Base-by-base conservation (phyloP, 2,797 vertebrate genomes). In the Chromobotia macracanthus region DNA sequence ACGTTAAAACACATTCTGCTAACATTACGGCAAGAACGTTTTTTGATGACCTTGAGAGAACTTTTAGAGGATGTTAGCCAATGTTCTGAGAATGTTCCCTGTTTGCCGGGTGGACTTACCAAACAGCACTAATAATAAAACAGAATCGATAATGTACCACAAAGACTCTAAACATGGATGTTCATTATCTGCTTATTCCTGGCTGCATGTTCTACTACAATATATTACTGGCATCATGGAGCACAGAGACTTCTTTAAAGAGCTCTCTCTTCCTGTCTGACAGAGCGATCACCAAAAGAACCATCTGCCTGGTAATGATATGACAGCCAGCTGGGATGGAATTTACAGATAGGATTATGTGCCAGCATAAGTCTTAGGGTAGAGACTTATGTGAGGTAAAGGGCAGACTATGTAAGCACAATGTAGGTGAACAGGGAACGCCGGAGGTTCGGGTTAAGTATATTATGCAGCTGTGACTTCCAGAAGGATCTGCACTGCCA, bases 401-500 rank as follows among this genome's bases (percentile, higher is more conserved):
- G 21, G 69, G 64, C 50, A 56, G 6, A n/a, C 25, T 21, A 73
- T 68, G 48, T 28, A 35, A 67, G 55, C 68, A 78, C 8, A 35
- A 41, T 68, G 68, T 41, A 44, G 48, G 48, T 61, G 41, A 76
- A 75, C 55, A 23, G 19, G 76, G 71, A 73, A 65, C 1, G n/a
- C 28, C 38, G 60, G 79, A 67, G 35, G 50, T 67, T 76, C 69
- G 18, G 71, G 81, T 72, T 79, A 73, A 79, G 69, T 66, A 66
- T 83, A 70, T 66, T 28, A 72, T 82, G 78, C 74, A 72, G 80
- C 69, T 75, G 67, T 13, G 38, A 63, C 60, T 78, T 78, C 58
- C 64, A 44, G 63, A 81, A 80, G 68, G 79, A 80, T 66, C 41
- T n/a, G 0, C 18, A 19, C 68, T 67, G 80, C 72, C 75, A 51